Evolutionary conservation across 2,113 vertebrate genomes (phyloP).

Genomic region (rabbit (Oryctolagus cuniculus)): DNA sequence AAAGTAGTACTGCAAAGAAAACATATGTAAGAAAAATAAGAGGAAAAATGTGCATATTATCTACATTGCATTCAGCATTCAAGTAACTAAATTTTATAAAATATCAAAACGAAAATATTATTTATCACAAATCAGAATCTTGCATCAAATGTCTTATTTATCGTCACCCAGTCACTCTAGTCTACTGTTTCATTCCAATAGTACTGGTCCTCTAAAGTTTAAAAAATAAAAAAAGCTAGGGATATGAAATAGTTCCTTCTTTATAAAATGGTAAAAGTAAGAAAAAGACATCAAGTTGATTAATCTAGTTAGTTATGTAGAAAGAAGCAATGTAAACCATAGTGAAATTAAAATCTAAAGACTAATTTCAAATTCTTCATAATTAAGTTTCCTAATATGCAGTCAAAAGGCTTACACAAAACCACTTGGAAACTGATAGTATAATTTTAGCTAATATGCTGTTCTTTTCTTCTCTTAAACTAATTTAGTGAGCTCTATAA

Average conservation of each 20-base stretch:
- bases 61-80: conserved; percentile 7
- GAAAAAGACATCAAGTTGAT: not conserved
- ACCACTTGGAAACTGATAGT: conserved; percentile 5
- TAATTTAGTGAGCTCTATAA: conserved; percentile 15
- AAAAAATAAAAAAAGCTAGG: not conserved
- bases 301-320: no score
- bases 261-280: not conserved
- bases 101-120: conserved; percentile 34
- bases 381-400: conserved; percentile 52
- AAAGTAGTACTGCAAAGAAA: conserved; percentile 9
- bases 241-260: not conserved
- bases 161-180: not conserved
- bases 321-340: not conserved
- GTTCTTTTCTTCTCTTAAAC: conserved; percentile 18
- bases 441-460: not conserved
- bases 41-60: conserved; percentile 11
- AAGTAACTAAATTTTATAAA: not conserved
- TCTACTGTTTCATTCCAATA: not conserved
- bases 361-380: conserved; percentile 24
- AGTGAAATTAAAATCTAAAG: conserved; percentile 56
- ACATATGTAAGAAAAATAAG: not conserved
- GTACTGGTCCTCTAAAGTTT: not conserved
- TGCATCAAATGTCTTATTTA: not conserved
- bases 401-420: conserved; percentile 31
- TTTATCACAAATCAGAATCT: not conserved